These are phyloP conservation scores for Rhineura floridana DNA, from an alignment of 2,113 vertebrate genomes.

Conservation along the genomic window DNA sequence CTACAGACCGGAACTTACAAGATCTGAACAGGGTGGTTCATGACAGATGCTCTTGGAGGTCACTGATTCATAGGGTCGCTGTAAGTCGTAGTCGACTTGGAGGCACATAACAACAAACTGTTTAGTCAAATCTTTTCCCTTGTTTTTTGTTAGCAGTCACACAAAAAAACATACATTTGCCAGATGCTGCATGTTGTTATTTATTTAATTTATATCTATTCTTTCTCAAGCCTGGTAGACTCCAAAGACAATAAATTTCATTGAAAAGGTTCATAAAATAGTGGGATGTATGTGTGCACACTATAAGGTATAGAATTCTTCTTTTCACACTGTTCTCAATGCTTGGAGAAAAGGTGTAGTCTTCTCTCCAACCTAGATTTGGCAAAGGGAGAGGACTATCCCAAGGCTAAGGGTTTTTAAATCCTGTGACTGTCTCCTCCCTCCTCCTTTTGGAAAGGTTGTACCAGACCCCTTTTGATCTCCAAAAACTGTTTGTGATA, in stretches of 20 bases:
- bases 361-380: not conserved
- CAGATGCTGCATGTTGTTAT: not conserved
- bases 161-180: not conserved
- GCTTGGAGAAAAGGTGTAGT: not conserved
- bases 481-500: not conserved
- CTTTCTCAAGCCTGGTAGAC: not conserved
- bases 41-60: too few species aligned
- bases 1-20: too few species aligned
- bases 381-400: not conserved
- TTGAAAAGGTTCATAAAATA: not conserved
- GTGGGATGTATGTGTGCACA: too few species aligned
- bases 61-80: too few species aligned
- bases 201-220: not conserved
- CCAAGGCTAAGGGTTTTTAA: fast-evolving
- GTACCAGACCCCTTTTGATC: constrained; percentile 16
- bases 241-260: not conserved
- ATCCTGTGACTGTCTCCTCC: not conserved
- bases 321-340: not conserved
- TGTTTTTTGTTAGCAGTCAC: not conserved
- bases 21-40: too few species aligned
- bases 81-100: too few species aligned
- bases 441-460: not conserved
- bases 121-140: not conserved
- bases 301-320: not conserved
- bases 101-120: too few species aligned